Conservation (phyloP, 2,888 invertebrate genomes). For the Hyposoter didymator region DNA sequence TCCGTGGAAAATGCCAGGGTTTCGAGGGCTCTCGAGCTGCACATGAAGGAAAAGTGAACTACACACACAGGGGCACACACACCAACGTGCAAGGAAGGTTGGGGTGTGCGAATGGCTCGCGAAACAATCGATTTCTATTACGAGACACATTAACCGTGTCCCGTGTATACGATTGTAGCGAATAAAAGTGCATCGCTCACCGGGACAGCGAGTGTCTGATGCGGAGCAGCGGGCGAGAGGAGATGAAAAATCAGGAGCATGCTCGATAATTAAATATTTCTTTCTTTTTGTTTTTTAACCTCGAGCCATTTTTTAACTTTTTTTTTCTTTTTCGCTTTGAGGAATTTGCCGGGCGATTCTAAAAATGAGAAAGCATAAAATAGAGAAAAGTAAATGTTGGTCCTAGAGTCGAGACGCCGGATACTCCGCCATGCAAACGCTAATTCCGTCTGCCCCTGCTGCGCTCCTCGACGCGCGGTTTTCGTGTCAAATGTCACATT, state of each 20-base stretch:
- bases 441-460: constrained; percentile 78
- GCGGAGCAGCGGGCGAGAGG: background rate
- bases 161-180: constrained; percentile 47
- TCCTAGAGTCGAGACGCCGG: constrained; percentile 76
- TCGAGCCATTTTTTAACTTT: background rate
- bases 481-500: constrained; percentile 82
- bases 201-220: background rate
- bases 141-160: constrained; percentile 61
- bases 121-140: constrained; percentile 67
- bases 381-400: constrained; percentile 12
- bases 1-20: constrained; percentile 60
- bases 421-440: constrained; percentile 81
- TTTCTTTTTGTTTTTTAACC: too few relatives aligned
- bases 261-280: too few relatives aligned
- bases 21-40: constrained; percentile 1
- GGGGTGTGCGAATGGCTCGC: constrained; percentile 15
- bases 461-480: too few relatives aligned
- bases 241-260: too few relatives aligned
- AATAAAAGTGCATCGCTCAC: background rate
- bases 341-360: background rate
- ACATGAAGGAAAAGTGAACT: constrained; percentile 12
- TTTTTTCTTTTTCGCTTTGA: too few relatives aligned
- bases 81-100: background rate
- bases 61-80: background rate
- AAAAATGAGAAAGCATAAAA: background rate